Percentiles rank a stretch among this genome's conserved stretches.
These are phyloP conservation scores for Polydrusus cervinus DNA, from an alignment of 2,888 invertebrate genomes.

Conservation along the genomic window DNA sequence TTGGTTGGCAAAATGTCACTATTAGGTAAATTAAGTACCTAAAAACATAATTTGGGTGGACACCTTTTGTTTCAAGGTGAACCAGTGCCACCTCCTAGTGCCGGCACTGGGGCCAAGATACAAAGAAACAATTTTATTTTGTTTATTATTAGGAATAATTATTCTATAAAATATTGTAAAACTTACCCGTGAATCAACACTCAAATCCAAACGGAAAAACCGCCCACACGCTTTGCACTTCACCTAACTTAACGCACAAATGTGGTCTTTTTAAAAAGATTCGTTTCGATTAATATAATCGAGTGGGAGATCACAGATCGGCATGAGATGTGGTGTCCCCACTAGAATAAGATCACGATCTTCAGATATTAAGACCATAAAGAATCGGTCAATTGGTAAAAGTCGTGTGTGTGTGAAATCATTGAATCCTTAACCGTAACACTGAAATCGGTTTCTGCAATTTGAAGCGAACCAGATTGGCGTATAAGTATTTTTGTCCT, in stretches of 20 bases:
- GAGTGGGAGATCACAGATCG: constrained; percentile 50
- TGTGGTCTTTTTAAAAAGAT: constrained; percentile 38
- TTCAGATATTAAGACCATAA: constrained; percentile 42
- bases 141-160: no score
- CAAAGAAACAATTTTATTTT: no score
- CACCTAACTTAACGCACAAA: constrained; percentile 20
- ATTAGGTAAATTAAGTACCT: no score
- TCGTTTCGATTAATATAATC: constrained; percentile 32
- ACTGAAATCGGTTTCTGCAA: constrained; percentile 27
- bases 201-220: constrained; percentile 35
- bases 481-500: not conserved
- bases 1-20: no score
- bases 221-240: constrained; percentile 43
- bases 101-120: no score
- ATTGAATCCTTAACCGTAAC: constrained; percentile 35
- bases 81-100: no score
- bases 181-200: constrained; percentile 14
- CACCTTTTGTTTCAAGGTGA: no score
- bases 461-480: constrained; percentile 26
- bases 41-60: no score
- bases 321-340: constrained; percentile 50
- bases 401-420: constrained; percentile 46
- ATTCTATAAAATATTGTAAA: not conserved
- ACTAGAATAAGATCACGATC: constrained; percentile 52
- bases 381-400: constrained; percentile 51